phyloP scores from a whole-genome alignment of 2,888 invertebrate genomes.

The Cryptocephalus primarius region DNA sequence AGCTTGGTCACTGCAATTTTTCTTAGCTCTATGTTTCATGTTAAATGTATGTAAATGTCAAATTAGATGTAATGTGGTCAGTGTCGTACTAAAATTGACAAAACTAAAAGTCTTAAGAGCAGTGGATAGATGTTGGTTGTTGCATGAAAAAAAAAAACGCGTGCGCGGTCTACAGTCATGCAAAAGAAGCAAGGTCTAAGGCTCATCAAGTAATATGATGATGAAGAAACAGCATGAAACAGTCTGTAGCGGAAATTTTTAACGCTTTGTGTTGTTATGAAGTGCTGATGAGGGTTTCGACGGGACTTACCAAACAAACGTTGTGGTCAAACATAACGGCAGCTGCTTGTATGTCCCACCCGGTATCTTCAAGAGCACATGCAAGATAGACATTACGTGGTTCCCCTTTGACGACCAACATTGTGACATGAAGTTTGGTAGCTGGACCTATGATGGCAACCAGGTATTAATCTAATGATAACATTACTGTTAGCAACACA shows the following conservation, averaged over 20 bases:
- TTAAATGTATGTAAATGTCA: constrained; percentile 20
- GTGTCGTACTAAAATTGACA: constrained; percentile 7
- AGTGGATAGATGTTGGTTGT: constrained; percentile 32
- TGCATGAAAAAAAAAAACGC: constrained; percentile 23
- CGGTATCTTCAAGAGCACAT: constrained; percentile 99
- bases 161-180: constrained; percentile 10
- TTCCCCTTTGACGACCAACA: constrained; percentile 99
- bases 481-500: constrained; percentile 19
- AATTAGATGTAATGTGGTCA: constrained; percentile 23
- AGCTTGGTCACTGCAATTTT: constrained; percentile 30
- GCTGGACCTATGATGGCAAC: constrained; percentile 99
- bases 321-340: constrained; percentile 97
- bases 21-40: constrained; percentile 15
- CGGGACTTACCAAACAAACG: constrained; percentile 99
- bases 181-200: constrained; percentile 7
- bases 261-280: constrained; percentile 39
- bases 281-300: constrained; percentile 99
- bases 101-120: neutral
- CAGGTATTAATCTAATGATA: constrained; percentile 55
- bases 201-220: constrained; percentile 6
- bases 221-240: constrained; percentile 21
- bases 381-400: constrained; percentile 99
- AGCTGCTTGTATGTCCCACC: constrained; percentile 99
- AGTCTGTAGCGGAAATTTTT: constrained; percentile 27
- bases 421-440: constrained; percentile 99